phyloP scores from a whole-genome alignment of 2,113 vertebrate genomes.

The Pangasianodon hypophthalmus region DNA sequence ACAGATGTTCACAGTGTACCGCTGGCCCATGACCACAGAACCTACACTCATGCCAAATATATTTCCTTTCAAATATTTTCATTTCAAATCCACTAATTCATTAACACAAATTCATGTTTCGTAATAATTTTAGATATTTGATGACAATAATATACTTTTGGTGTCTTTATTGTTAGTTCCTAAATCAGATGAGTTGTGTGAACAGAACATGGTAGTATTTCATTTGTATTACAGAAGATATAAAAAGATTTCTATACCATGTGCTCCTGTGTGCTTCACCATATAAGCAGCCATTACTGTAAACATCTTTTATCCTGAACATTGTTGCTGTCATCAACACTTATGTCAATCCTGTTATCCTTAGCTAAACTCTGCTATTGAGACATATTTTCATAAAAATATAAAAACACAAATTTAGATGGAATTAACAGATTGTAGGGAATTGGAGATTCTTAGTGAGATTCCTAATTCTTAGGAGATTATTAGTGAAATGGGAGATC shows the following conservation, averaged over 20 bases:
- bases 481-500: too few species aligned
- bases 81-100: neutral
- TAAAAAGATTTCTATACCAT: neutral
- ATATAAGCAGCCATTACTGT: neutral
- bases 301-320: neutral
- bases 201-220: neutral
- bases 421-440: neutral
- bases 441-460: too few species aligned
- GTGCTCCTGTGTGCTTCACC: neutral
- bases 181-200: neutral
- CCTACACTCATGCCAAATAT: neutral
- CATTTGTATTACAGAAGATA: neutral
- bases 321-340: neutral
- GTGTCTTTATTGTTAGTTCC: neutral
- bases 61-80: neutral
- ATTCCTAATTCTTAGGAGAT: too few species aligned
- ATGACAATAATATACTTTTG: neutral
- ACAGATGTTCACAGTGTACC: constrained; percentile 8
- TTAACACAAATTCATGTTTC: neutral
- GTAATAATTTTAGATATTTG: neutral
- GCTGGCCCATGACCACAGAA: neutral
- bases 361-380: neutral
- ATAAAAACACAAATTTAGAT: neutral
- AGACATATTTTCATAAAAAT: neutral
- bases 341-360: neutral